Evolutionary conservation across 2,113 vertebrate species (phyloP), one percentile per base, ranked within the genome.

Genomic region (Corynorhinus townsendii): DNA sequence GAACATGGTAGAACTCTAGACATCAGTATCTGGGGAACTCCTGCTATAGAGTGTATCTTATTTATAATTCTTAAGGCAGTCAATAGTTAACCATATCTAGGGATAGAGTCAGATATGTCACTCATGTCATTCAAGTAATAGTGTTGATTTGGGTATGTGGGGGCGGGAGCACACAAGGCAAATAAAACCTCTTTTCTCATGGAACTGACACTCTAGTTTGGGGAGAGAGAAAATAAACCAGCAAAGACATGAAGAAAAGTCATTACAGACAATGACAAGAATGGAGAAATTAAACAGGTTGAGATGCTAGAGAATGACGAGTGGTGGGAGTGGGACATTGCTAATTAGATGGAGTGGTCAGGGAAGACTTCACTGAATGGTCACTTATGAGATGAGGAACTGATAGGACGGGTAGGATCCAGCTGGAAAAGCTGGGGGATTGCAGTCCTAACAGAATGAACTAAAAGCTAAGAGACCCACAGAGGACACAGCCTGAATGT

Each of bases 81-180:
- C 8, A 0, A 22, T 28, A 24, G 14, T 62, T 17, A 72, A 15
- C 14, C 11, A 4, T 20, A 8, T 11, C 20, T 75, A 26, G 17
- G 40, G 3, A 72, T 54, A 35, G n/a, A 49, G 22, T 52, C 14
- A 3, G 38, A 43, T 26, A 3, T 30, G 15, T n/a, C 59, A 86
- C 24, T 73, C 9, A 59, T 5, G 54, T 71, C 35, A 45, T 73
- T 87, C n/a, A 33, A 35, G 20, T 40, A 10, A 26, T 22, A 19
- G 40, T 75, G 40, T 30, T 62, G 14, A 16, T 17, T 68, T 88
- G 30, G 3, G 12, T 52, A 1, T 17, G 40, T 3, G 2, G 47
- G 20, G 20, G 8, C 7, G 54, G 8, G 22, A n/a, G 24, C 5
- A 35, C 17, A 43, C 10, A 73, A 35, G 75, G 45, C 45, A 40